A percentile compares a stretch with the other conserved stretches of the same genome.
Evolutionary conservation across 2,888 invertebrate genomes (phyloP).

Genomic region (Yponomeuta malinellus): DNA sequence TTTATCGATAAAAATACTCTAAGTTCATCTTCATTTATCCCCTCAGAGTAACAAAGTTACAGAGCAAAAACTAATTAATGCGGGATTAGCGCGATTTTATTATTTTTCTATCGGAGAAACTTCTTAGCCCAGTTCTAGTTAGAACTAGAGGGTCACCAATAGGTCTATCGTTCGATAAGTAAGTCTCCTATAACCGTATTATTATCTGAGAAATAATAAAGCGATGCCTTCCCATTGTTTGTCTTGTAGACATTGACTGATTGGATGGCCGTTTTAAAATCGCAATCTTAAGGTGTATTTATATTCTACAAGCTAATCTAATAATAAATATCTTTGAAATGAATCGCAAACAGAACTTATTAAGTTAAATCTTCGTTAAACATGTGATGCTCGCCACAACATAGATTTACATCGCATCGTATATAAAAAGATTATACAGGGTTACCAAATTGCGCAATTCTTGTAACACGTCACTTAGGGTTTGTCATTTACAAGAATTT

Average conservation of each 20-base stretch:
- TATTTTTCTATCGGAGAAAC: too few relatives aligned
- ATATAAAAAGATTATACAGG: too few relatives aligned
- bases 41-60: neutral
- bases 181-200: neutral
- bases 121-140: too few relatives aligned
- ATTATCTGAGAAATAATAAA: constrained; percentile 1
- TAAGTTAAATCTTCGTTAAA: too few relatives aligned
- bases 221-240: neutral
- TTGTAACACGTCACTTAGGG: too few relatives aligned
- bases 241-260: neutral
- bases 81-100: neutral
- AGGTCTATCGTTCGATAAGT: neutral
- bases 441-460: too few relatives aligned
- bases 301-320: neutral
- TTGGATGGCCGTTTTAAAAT: neutral
- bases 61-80: neutral
- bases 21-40: neutral
- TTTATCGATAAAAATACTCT: neutral
- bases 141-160: neutral
- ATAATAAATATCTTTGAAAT: too few relatives aligned
- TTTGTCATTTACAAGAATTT: too few relatives aligned
- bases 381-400: too few relatives aligned
- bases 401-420: too few relatives aligned
- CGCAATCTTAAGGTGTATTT: neutral
- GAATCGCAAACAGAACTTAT: too few relatives aligned